Evolutionary conservation across 2,113 vertebrate species (phyloP), one percentile per base, ranked within the genome.

Genomic region (Antechinus flavipes): DNA sequence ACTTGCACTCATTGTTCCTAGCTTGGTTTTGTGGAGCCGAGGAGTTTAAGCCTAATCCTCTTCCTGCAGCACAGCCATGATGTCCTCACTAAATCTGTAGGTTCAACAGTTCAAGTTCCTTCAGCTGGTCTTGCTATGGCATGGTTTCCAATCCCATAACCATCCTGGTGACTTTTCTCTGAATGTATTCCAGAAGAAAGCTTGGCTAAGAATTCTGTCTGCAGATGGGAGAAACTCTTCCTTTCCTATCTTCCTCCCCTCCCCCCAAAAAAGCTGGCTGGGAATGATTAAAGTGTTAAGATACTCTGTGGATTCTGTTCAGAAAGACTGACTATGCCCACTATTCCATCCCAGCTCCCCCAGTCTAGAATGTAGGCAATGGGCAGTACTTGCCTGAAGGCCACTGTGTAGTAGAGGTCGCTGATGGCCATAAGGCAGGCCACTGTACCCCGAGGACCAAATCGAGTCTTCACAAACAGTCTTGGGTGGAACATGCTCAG

Each of bases 401-500:
- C 98, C 0, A 99, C 98, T 95, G 98, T 99, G 91, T 99, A 99
- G 98, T 99, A 99, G 98, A 99, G 99, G 92, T 99, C 98, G 3
- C 98, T 99, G 97, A 97, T 97, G 91, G 99, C 99, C 56, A 99
- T 99, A 35, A 99, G 97, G 95, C 99, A 99, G 95, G 99, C 99
- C 89, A 99, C 98, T 0, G 99, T 97, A 22, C 99, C 99, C 95
- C 99, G 99, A 1, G 99, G 99, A 76, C 99, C 99, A 26, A 99
- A 99, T 90, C 99, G 99, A 0, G 99, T 99, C 95, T 99, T 99
- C 52, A 99, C 97, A 61, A 99, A 99, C 23, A 99, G 99, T 2
- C 99, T 99, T 0, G 99, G 99, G 96, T 99, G 99, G 97, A 99
- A 99, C 99, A 99, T 99, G 95, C 99, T 99, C 97, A 99, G 93